These are phyloP conservation scores for Bovichtus variegatus DNA, from an alignment of 2,797 vertebrate species.

Conservation along the genomic window DNA sequence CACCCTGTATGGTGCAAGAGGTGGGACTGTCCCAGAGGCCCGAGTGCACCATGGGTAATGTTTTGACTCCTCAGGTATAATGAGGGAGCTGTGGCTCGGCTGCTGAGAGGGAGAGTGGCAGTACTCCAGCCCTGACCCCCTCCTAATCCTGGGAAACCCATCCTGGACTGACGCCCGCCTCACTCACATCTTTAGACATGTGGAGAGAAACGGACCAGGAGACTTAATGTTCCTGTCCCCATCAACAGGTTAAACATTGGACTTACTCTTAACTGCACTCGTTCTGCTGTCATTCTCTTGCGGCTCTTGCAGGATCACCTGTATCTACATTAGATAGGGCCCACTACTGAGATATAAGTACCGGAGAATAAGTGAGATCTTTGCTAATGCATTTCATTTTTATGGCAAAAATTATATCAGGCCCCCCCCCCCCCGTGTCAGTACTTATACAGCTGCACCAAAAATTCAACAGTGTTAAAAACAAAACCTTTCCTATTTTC, in stretches of 20 bases:
- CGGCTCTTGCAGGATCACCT: slow-evolving; percentile 37
- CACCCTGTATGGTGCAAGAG: slow-evolving; percentile 39
- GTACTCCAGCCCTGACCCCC: slow-evolving; percentile 80
- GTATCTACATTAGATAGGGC: slow-evolving; percentile 29
- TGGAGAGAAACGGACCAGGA: slow-evolving; percentile 42
- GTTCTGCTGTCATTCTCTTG: slow-evolving; percentile 20
- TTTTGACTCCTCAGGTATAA: slow-evolving; percentile 81
- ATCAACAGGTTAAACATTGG: slow-evolving; percentile 52
- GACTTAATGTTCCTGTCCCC: slow-evolving; percentile 28
- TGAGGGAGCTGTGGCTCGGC: slow-evolving; percentile 77
- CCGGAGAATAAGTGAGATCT: not conserved
- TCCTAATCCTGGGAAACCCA: slow-evolving; percentile 80
- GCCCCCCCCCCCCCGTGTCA: not conserved
- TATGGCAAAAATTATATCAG: not conserved
- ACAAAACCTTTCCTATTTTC: slow-evolving; percentile 1
- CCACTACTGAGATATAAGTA: slow-evolving; percentile 22
- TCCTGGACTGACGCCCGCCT: slow-evolving; percentile 68
- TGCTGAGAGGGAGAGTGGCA: slow-evolving; percentile 80
- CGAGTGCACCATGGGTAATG: slow-evolving; percentile 77
- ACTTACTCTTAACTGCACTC: slow-evolving; percentile 27
- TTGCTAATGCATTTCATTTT: slow-evolving; percentile 27
- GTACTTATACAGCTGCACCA: slow-evolving; percentile 1
- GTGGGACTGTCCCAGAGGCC: slow-evolving; percentile 60
- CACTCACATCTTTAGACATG: slow-evolving; percentile 57
- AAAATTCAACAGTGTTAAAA: slow-evolving; percentile 18